Conservation (phyloP, 2,797 vertebrate species). For the Sebastes vulpes region DNA sequence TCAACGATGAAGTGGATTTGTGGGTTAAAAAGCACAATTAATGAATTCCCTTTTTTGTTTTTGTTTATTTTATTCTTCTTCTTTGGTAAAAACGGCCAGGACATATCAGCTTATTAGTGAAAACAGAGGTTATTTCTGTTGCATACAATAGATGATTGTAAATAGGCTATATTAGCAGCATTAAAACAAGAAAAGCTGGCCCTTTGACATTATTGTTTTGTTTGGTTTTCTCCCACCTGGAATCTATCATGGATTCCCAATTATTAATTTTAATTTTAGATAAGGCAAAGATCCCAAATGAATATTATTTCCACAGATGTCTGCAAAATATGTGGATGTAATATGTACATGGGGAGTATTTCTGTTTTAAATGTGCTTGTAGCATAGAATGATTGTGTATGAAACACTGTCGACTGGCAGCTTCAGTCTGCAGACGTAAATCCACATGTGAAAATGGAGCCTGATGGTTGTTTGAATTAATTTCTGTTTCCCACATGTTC, state of each 20-base stretch:
- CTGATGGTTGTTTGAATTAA: constrained; percentile 16
- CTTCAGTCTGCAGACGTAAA: constrained; percentile 39
- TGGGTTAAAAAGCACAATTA: constrained; percentile 89
- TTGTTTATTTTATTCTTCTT: constrained; percentile 55
- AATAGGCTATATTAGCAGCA: constrained; percentile 84
- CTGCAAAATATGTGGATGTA: constrained; percentile 65
- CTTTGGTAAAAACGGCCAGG: constrained; percentile 70
- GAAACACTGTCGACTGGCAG: constrained; percentile 45
- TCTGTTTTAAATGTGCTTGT: constrained; percentile 64
- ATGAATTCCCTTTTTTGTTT: constrained; percentile 55
- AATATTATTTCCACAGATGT: constrained; percentile 73
- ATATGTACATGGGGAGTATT: constrained; percentile 42
- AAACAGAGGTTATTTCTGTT: constrained; percentile 71
- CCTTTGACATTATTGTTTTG: constrained; percentile 42
- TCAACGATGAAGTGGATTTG: constrained; percentile 80
- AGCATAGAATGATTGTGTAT: constrained; percentile 65
- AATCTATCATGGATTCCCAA: constrained; percentile 46
- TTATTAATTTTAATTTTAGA: constrained; percentile 69
- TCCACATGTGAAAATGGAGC: constrained; percentile 28
- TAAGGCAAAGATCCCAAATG: constrained; percentile 61
- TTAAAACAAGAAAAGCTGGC: constrained; percentile 63
- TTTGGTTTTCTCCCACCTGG: constrained; percentile 37
- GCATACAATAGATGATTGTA: constrained; percentile 82
- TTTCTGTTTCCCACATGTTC: constrained; percentile 30
- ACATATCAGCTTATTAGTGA: constrained; percentile 80